Conservation (phyloP, 2,888 invertebrate species). For the Arrhopalites spinosus region DNA sequence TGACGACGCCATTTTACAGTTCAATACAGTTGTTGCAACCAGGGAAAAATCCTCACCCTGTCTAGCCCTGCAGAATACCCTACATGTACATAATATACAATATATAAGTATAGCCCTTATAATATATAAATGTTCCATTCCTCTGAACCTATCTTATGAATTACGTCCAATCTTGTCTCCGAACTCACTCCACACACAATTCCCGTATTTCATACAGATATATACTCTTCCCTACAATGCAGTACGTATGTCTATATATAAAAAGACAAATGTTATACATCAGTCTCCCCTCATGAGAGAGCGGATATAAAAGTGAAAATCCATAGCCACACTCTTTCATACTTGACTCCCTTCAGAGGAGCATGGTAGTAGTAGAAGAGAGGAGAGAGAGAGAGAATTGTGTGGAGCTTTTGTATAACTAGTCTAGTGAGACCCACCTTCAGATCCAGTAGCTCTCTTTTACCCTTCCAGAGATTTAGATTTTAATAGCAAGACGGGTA, state of each 20-base stretch:
- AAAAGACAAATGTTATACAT: not conserved
- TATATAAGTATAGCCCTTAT: too few relatives aligned
- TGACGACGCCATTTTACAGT: conserved; percentile 4
- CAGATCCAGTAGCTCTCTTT: not conserved
- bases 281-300: too few relatives aligned
- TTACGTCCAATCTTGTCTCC: not conserved
- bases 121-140: too few relatives aligned
- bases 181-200: not conserved
- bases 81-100: too few relatives aligned
- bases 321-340: not conserved
- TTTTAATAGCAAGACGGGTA: too few relatives aligned
- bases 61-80: not conserved
- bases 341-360: too few relatives aligned
- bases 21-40: not conserved
- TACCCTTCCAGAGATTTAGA: too few relatives aligned
- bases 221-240: not conserved
- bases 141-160: too few relatives aligned
- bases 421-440: not conserved
- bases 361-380: not conserved
- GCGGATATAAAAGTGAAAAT: not conserved
- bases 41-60: not conserved
- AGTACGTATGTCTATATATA: not conserved
- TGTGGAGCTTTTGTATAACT: not conserved
- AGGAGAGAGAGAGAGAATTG: not conserved
- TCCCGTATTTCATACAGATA: not conserved